Evolutionary conservation across 2,888 invertebrate species (phyloP), one percentile per base, ranked within the genome.

Genomic region (Sesia bembeciformis): DNA sequence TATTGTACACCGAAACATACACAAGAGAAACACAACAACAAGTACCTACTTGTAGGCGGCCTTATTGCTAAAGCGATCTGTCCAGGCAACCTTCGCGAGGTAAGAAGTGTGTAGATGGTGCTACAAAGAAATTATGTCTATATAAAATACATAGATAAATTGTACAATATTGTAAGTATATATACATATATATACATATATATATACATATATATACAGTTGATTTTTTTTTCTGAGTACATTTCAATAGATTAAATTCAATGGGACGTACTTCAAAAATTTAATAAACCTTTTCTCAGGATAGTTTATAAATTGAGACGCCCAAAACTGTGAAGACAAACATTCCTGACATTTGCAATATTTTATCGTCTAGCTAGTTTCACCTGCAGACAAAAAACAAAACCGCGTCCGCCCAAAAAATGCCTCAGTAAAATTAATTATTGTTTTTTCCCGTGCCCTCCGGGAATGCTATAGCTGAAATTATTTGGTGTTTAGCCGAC

Each of bases 401-500:
- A 63, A 74, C 74, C 58, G 65, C 65, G 64, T 62, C 72, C 75
- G 73, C 75, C 77, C 67, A 66, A 73, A 79, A 81, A 80, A 80
- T 77, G 78, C 84, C 81, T 77, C 66, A 71, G 76, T 77, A 66
- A 81, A 82, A 88, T 87, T 87, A 85, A 87, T 87, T 87, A 81
- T 78, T 77, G 69, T 79, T 83, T 84, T 84, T 70, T 67, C 60
- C 23, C 61, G 64, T 67, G 67, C 76, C 70, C 72, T 76, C 66
- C 70, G 71, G 73, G 77, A 80, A 82, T 77, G 78, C 72, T 84
- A 75, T 74, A 76, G 81, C 84, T 82, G 78, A 84, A 84, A 86
- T 88, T 84, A 87, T 87, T 88, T 87, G 85, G 87, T 86, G 77
- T 86, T 88, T 88, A 84, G 81, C 85, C 84, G 84, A 75, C 69